Evolutionary conservation across 2,888 invertebrate species (phyloP), one percentile per base, ranked within the genome.

Genomic region (Tineola bisselliella): DNA sequence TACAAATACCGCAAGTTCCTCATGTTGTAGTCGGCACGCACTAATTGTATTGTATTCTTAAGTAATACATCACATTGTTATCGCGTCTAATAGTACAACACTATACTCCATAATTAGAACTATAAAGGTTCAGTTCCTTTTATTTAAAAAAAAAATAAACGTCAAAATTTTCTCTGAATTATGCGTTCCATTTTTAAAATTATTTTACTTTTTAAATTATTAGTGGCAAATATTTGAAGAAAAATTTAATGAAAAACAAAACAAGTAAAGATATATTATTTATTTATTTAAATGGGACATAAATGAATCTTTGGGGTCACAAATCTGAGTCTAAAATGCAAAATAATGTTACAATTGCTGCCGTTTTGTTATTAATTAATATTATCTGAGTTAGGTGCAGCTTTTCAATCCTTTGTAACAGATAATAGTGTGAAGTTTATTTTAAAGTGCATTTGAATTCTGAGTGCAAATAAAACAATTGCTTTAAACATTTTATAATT

Each of bases 61-160:
- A 31, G 33, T 33, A 58, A 58, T 58, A 58, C 58, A 58, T 58
- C 58, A 58, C 33, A 58, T 15, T 58, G 33, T 58, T 58, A 58
- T 58, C 58, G 38, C 38, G 10, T 38, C 38, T 38, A 18, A 15
- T 48, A 15, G 17, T 8, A 8, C 38, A 38, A n/a, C n/a, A 38
- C 38, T 38, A n/a, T 38, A 10, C 10, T n/a, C 38, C n/a, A n/a
- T 38, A 38, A 38, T 38, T 38, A 38, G 38, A 10, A 38, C 38
- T n/a, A 38, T 6, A 12, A 38, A 38, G 38, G 38, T 10, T 38
- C 10, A n/a, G 38, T 38, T 4, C 38, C 38, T 25, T 4, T 25
- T 25, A 25, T 25, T 25, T 25, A 25, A 25, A 25, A 25, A 25
- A 25, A 25, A 25, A 25, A 25, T 25, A 25, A 25, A 25, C 6